These are phyloP conservation scores for Tyrophagus putrescentiae DNA, from an alignment of 1,140 invertebrate genomes.

Conservation along the genomic window DNA sequence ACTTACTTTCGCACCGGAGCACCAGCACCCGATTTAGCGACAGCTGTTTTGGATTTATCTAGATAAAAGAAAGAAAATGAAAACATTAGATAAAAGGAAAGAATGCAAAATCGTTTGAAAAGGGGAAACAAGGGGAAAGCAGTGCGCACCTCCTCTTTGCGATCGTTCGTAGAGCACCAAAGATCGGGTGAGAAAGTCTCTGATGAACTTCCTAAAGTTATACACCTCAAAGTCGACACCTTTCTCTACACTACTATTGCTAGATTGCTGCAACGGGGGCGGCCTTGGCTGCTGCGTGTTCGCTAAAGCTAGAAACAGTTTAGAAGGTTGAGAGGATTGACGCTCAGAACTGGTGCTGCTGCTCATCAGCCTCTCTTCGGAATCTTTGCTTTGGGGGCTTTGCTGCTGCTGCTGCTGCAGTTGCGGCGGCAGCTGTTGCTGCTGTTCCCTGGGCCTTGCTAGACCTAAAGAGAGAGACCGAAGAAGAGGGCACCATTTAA, in stretches of 20 bases:
- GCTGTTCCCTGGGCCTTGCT: too few relatives aligned
- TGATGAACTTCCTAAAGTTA: slow-evolving; percentile 18
- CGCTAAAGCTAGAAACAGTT: neutral
- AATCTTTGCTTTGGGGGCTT: neutral
- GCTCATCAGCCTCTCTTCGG: too few relatives aligned
- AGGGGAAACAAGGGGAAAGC: neutral
- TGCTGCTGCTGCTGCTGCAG: neutral
- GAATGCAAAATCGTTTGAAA: neutral
- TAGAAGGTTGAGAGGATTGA: too few relatives aligned
- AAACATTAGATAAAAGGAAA: neutral
- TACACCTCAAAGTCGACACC: neutral
- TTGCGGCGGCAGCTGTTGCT: too few relatives aligned
- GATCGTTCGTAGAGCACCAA: slow-evolving; percentile 37
- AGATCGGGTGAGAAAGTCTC: slow-evolving; percentile 27
- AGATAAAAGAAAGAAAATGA: neutral
- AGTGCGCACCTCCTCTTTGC: slow-evolving; percentile 6
- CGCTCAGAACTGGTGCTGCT: too few relatives aligned
- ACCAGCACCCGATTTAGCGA: neutral
- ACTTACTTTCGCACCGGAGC: slow-evolving; percentile 3
- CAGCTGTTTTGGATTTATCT: neutral
- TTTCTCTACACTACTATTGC: neutral
- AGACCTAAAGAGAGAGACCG: too few relatives aligned
- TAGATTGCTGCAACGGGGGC: neutral
- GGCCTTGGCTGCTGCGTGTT: neutral
- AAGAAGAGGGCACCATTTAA: too few relatives aligned